phyloP scores from a whole-genome alignment of 1,140 invertebrate species.

The Bombus breviceps region DNA sequence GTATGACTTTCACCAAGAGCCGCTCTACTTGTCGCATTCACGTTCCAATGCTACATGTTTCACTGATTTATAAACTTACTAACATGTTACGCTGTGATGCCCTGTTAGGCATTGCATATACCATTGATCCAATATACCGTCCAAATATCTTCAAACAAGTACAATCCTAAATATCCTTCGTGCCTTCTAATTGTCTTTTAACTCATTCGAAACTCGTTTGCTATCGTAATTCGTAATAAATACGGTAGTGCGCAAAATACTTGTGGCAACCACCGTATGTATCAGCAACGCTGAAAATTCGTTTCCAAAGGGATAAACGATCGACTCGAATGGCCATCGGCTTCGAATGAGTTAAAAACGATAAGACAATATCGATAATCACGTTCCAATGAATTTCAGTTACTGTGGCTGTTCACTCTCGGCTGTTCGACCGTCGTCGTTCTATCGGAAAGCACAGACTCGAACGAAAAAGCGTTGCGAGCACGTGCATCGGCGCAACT shows the following conservation, averaged over 20 bases:
- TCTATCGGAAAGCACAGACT: conserved; percentile 45
- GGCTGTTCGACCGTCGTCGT: conserved; percentile 60
- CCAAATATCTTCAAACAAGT: no score
- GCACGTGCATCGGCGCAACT: conserved; percentile 75
- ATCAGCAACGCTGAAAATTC: no score
- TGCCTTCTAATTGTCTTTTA: not conserved
- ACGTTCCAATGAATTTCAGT: conserved; percentile 62
- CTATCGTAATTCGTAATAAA: no score
- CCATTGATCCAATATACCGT: not conserved
- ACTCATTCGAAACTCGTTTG: not conserved
- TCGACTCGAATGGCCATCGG: no score
- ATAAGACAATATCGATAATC: not conserved
- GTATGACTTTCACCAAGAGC: conserved; percentile 74
- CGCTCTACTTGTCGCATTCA: conserved; percentile 74
- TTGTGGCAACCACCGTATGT: no score
- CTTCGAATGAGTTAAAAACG: no score
- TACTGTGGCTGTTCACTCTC: conserved; percentile 69
- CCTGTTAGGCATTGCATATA: not conserved
- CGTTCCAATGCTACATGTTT: conserved; percentile 32
- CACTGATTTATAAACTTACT: conserved; percentile 57
- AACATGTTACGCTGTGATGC: conserved; percentile 30
- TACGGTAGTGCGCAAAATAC: no score
- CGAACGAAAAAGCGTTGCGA: conserved; percentile 49
- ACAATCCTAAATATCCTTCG: no score
- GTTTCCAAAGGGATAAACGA: no score